These are phyloP conservation scores for Odobenus rosmarus DNA, from an alignment of 2,113 vertebrate species.

Conservation along the genomic window DNA sequence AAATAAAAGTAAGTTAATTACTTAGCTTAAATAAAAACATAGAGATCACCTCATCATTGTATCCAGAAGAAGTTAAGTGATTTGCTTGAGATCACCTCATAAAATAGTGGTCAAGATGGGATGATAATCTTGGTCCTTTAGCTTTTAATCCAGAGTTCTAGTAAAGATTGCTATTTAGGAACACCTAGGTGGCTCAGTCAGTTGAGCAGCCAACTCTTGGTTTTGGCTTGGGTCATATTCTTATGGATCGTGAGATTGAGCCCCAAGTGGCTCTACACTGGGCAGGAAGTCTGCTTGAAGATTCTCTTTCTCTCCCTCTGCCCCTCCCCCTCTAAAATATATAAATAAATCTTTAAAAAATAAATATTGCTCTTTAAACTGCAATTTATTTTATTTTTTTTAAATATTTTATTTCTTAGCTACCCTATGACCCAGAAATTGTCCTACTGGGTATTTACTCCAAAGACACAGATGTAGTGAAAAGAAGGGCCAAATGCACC, in stretches of 20 bases:
- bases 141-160: neutral
- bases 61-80: neutral
- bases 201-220: neutral
- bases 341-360: neutral
- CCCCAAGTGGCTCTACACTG: no score
- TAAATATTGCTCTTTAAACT: neutral
- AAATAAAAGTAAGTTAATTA: conserved; percentile 2
- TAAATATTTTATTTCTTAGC: neutral
- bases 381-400: neutral
- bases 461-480: no score
- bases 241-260: neutral
- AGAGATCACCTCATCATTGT: neutral
- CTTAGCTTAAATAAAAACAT: neutral
- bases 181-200: neutral
- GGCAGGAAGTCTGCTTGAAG: neutral
- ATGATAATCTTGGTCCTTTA: neutral
- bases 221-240: neutral
- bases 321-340: neutral
- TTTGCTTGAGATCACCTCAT: neutral
- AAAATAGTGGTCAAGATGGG: neutral
- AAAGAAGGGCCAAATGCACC: no score
- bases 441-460: no score
- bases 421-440: no score
- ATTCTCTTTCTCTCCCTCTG: neutral
- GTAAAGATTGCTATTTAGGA: neutral